These are phyloP conservation scores for Aselliscus stoliczkanus DNA, from an alignment of 2,797 vertebrate species.

Conservation along the genomic window DNA sequence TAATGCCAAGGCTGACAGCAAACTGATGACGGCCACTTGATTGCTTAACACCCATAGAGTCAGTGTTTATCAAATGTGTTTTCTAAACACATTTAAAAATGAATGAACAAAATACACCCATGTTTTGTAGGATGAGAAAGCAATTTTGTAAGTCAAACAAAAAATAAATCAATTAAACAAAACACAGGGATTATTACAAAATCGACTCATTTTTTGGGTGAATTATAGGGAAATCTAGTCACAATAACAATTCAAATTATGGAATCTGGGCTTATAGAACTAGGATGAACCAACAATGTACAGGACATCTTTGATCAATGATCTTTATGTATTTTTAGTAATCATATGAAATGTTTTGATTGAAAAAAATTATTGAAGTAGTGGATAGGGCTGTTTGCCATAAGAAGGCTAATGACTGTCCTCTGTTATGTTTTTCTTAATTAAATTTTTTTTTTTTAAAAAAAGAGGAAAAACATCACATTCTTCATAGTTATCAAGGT, in stretches of 20 bases:
- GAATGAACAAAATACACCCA: background rate
- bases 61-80: conserved; percentile 53
- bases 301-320: background rate
- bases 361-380: background rate
- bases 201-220: background rate
- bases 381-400: background rate
- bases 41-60: conserved; percentile 52
- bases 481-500: background rate
- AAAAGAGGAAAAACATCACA: background rate
- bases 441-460: no score
- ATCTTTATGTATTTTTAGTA: background rate
- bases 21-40: conserved; percentile 61
- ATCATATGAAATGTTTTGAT: background rate
- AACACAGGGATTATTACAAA: background rate
- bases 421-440: background rate
- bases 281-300: background rate
- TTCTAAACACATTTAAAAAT: background rate
- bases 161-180: background rate
- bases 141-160: background rate
- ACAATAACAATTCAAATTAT: background rate
- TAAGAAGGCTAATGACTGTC: background rate
- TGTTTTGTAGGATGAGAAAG: background rate
- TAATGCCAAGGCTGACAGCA: conserved; percentile 71
- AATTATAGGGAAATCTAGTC: background rate
- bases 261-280: background rate